Base-by-base conservation (phyloP, 2,113 vertebrate species). In the Tragulus kanchil region DNA sequence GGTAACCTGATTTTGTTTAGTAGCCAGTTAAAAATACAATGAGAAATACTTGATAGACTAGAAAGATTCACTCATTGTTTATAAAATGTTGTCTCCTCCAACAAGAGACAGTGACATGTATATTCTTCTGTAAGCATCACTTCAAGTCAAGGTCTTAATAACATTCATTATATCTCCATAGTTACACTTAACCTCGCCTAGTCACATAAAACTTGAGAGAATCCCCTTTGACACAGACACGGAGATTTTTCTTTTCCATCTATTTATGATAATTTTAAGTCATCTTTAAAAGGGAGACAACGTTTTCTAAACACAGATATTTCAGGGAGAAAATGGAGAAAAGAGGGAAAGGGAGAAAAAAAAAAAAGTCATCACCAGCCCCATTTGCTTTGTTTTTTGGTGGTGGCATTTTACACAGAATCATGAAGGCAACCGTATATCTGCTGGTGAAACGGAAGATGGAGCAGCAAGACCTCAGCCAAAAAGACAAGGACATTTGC, bases 381-480 rank as follows among this genome's bases (percentile, higher is more conserved):
- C 42, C 61, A 25, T 89, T 45, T 90, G 71, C 54, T 95, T 92
- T 97, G 31, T 78, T 90, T 89, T n/a, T 50, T 6, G 50, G 15
- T 45, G 81, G 6, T 17, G 31, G 54, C 25, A 28, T 93, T 92
- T 94, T 7, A n/a, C 16, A 12, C 96, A 99, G 98, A 96, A 23
- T 8, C 87, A 36, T 23, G 50, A 50, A 94, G 97, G 97, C 90
- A 91, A 69, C 0, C 25, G 28, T 4, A 93, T 95, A 85, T 31
- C 81, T 73, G 98, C 98, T n/a, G 98, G 98, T 71, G 97, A 98
- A 36, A 62, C 90, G 8, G 89, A 98, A 45, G 98, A 98, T 31
- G 85, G 85, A 13, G 69, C 96, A 12, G 84, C 83, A 52, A 85
- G 56, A 36, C 82, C 93, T 94, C 93, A 82, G 31, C 92, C 86